Evolutionary conservation across 2,888 invertebrate species (phyloP).

Genomic region (Pyrrhosoma nymphula): DNA sequence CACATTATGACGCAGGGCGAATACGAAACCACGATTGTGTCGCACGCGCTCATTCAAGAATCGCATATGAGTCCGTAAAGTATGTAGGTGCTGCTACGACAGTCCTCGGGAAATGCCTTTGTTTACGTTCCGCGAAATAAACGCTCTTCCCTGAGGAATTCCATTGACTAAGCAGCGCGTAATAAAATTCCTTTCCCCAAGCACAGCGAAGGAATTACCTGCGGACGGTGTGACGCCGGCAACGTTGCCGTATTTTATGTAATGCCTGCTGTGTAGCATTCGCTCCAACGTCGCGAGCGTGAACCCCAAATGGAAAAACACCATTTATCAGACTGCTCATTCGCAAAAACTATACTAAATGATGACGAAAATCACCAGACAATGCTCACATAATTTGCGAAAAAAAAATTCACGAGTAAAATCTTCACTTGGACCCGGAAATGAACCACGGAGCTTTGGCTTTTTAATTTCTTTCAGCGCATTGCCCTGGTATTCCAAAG

Average conservation of each 20-base stretch:
- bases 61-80: background rate
- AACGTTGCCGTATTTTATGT: background rate
- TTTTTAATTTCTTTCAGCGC: too few species aligned
- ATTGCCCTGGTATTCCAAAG: too few species aligned
- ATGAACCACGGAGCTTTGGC: too few species aligned
- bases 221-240: background rate
- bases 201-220: background rate
- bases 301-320: too few species aligned
- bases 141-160: conserved; percentile 1
- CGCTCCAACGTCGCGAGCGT: background rate
- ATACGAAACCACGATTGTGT: background rate
- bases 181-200: background rate
- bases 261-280: background rate
- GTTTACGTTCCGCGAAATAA: conserved; percentile 54
- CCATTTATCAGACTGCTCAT: too few species aligned
- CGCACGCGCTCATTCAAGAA: background rate
- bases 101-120: conserved; percentile 15
- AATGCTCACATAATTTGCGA: too few species aligned
- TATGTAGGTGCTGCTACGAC: background rate
- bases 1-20: background rate
- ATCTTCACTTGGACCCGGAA: too few species aligned
- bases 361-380: too few species aligned
- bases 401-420: too few species aligned
- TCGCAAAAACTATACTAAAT: too few species aligned
- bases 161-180: conserved; percentile 21